Base-by-base conservation (phyloP, 2,113 vertebrate genomes). In the Mormoops blainvillei region DNA sequence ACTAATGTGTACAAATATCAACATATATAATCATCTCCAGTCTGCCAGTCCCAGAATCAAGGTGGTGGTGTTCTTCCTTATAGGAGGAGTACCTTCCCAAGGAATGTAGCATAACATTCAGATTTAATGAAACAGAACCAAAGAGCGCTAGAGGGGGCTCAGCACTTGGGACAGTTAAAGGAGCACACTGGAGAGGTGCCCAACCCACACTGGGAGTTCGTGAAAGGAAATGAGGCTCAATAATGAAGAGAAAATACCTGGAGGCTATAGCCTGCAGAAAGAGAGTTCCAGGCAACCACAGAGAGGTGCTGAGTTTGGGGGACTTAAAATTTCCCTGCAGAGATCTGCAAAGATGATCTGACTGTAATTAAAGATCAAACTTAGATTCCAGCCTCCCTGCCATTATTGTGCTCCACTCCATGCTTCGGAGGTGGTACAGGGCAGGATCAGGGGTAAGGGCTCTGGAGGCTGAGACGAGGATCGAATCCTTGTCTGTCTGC, bases 291-390 rank as follows among this genome's bases (percentile, higher is more conserved):
- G 63, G 68, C 11, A 92, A 38, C 50, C 50, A 11, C 9, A 54
- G 8, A 50, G 24, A 84, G 1, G 14, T 31, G 28, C 26, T 45
- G 7, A 18, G 20, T 56, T 92, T 87, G 13, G 56, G 24, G 52
- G 90, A 80, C 81, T 52, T 71, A 87, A 80, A 45, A 26, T 58
- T 68, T 87, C 31, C 68, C 65, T 77, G n/a, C 20, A 91, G 45
- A 73, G n/a, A 54, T 86, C 36, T 54, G 33, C 16, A 73, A 86
- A 88, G 41, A 74, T 19, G 77, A 78, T 70, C 61, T 82, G 71
- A 89, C 8, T 31, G 3, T 73, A 81, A 52, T 87, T 78, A 24
- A 12, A 81, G 73, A 45, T 80, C 14, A 84, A 81, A 87, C 33
- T 61, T 74, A 24, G 41, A 38, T 16, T 78, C 41, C 56, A 67